A percentile compares a stretch with the other conserved stretches of the same genome.
These are phyloP conservation scores for Torymus aiolomorphi DNA, from an alignment of 2,888 invertebrate species.

Conservation along the genomic window DNA sequence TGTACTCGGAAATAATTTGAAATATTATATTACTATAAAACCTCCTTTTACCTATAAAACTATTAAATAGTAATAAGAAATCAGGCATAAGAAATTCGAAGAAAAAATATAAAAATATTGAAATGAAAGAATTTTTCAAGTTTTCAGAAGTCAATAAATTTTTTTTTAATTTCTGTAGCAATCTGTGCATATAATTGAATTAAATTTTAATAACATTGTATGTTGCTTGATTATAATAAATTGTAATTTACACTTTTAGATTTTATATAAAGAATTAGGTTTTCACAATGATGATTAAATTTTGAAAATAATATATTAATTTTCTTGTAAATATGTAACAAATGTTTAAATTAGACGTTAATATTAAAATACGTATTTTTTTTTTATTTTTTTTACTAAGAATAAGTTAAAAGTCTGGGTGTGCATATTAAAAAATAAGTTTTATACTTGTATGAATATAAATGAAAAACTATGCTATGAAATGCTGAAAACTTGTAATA, in stretches of 20 bases:
- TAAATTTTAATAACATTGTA: constrained; percentile 33
- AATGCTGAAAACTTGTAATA: constrained; percentile 48
- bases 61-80: too few relatives aligned
- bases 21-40: too few relatives aligned
- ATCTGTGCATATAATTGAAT: constrained; percentile 8
- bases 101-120: too few relatives aligned
- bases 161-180: too few relatives aligned
- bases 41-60: too few relatives aligned
- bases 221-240: constrained; percentile 28
- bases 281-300: constrained; percentile 4
- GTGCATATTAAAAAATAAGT: constrained; percentile 36
- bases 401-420: constrained; percentile 35
- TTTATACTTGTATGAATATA: constrained; percentile 30
- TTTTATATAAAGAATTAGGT: too few relatives aligned
- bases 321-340: constrained; percentile 30
- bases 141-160: too few relatives aligned
- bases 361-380: constrained; percentile 24
- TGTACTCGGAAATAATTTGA: too few relatives aligned
- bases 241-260: constrained; percentile 13
- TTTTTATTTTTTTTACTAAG: background rate
- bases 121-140: too few relatives aligned
- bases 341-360: constrained; percentile 33
- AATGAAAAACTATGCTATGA: constrained; percentile 39
- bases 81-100: too few relatives aligned
- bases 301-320: constrained; percentile 36